Percentiles rank a stretch among this genome's conserved stretches.
Evolutionary conservation across 2,888 invertebrate species (phyloP).

Genomic region (Elmis aenea): DNA sequence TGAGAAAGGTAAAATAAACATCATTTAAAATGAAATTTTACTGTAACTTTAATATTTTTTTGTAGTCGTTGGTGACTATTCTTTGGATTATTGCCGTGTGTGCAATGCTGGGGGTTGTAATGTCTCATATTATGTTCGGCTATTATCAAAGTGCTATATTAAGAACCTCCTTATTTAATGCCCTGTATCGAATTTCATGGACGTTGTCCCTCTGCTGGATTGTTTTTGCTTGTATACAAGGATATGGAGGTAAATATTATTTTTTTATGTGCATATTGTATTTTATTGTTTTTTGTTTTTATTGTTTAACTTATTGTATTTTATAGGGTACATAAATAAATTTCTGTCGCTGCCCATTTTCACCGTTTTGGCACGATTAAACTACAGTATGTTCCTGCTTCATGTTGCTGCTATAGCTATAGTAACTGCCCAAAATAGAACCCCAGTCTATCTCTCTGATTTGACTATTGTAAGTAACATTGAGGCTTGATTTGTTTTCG

Average conservation of each 20-base stretch:
- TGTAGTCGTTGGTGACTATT: conserved; percentile 17
- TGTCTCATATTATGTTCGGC: conserved; percentile 8
- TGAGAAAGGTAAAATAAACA: no score
- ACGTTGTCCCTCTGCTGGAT: conserved; percentile 23
- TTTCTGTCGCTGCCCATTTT: conserved; percentile 50
- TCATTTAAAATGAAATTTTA: no score
- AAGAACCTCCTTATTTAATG: conserved; percentile 16
- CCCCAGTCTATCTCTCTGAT: conserved; percentile 28
- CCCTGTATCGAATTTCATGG: conserved; percentile 22
- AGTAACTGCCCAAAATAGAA: conserved; percentile 24
- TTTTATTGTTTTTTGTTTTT: no score
- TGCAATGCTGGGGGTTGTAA: conserved; percentile 15
- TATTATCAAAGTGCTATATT: conserved; percentile 14
- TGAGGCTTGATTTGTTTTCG: no score
- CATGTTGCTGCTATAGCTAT: conserved; percentile 44
- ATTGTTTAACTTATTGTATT: no score
- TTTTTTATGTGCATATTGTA: no score
- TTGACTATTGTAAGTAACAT: conserved; percentile 32
- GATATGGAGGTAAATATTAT: conserved; percentile 21
- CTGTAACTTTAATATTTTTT: conserved; percentile 2
- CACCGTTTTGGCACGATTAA: conserved; percentile 51
- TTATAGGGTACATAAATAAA: conserved; percentile 53
- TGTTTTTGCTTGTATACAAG: conserved; percentile 23
- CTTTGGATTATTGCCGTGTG: conserved; percentile 18
- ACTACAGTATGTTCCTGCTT: conserved; percentile 53